Percentiles rank a stretch among this genome's conserved stretches.
These are phyloP conservation scores for Neogobius melanostomus DNA, from an alignment of 2,113 vertebrate genomes.

Conservation along the genomic window DNA sequence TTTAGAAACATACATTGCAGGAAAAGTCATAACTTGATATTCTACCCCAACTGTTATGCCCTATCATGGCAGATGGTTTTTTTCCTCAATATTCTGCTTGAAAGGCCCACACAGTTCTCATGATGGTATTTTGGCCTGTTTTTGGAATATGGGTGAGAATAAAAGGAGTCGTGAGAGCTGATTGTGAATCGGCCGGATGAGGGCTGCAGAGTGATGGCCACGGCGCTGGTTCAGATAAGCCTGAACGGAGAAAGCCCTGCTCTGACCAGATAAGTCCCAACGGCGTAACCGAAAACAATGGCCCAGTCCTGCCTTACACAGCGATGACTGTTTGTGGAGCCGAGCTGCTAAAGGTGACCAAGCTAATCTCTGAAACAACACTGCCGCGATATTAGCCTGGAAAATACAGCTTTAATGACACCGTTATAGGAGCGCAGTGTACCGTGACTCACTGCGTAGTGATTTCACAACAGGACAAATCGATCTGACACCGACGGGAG, in stretches of 20 bases:
- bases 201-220: constrained; percentile 12
- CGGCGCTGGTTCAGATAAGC: constrained; percentile 24
- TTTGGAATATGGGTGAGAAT: background rate
- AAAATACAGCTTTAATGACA: background rate
- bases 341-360: background rate
- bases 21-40: no score
- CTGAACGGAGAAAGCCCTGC: constrained; percentile 26
- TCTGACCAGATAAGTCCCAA: constrained; percentile 33
- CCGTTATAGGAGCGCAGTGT: background rate
- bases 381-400: background rate
- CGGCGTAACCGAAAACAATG: constrained; percentile 38
- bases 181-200: background rate
- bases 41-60: no score
- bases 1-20: no score
- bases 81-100: no score
- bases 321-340: constrained; percentile 5
- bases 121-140: background rate
- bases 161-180: background rate
- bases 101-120: background rate
- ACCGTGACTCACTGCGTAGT: background rate
- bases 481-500: background rate
- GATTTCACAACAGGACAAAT: background rate
- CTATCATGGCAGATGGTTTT: no score
- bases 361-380: constrained; percentile 21
- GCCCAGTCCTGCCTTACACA: background rate